Evolutionary conservation across 2,113 vertebrate species (phyloP), one percentile per base, ranked within the genome.

Genomic region (Istiophorus platypterus): DNA sequence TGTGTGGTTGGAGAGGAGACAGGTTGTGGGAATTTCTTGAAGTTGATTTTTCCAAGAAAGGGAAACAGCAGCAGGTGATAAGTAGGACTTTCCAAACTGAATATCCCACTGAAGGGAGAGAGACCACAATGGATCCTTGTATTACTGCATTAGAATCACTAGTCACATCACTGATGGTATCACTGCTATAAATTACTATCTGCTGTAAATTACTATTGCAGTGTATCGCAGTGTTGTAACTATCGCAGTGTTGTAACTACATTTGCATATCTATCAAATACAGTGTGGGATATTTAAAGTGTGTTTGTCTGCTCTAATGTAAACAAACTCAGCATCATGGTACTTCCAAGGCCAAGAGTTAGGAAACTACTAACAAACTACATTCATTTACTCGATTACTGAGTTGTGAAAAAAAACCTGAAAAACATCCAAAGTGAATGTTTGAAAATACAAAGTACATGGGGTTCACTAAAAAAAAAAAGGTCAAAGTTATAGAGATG

Each of bases 71-170:
- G 80, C 81, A 85, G 51, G 68, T 77, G 45, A 86, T 51, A 51
- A 49, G 37, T 17, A 73, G 84, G 89, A 66, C 29, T 89, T 91
- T 89, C 88, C 82, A 74, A 39, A 59, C 31, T 65, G 49, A n/a
- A 58, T 54, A n/a, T 61, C 26, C 56, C 56, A 4, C 49, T 62
- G 42, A 52, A 72, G 18, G 62, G 47, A 77, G 39, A 70, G 41
- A 13, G 45, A 82, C 18, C 4, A 52, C 82, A 74, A 66, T 65
- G 8, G 18, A 61, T 58, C 37, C 45, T 49, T 47, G 37, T 52
- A 74, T 68, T 63, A 34, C 34, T 41, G 27, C 56, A 31, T 73
- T 54, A 37, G 27, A 41, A 61, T 58, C 52, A 47, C 37, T 29
- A 47, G 57, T 45, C 5, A 26, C 49, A 37, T 56, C 37, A 59